Conservation (phyloP, 2,113 vertebrate genomes). For the Chaenogobius annularis region DNA sequence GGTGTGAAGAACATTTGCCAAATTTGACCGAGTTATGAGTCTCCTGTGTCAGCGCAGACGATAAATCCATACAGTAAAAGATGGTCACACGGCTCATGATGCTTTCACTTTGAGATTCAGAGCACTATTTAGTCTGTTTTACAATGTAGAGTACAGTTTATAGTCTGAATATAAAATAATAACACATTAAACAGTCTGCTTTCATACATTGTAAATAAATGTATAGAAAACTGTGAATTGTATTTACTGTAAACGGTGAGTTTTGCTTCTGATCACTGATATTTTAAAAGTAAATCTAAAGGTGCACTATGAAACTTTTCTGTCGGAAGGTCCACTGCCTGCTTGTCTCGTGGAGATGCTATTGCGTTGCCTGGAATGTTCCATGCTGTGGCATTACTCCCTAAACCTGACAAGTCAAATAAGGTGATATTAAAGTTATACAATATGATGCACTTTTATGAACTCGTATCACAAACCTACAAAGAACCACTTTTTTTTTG, state of each 20-base stretch:
- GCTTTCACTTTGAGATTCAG: not conserved
- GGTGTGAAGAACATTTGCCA: slow-evolving; percentile 21
- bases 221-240: not conserved
- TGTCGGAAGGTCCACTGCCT: too few relatives aligned
- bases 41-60: slow-evolving; percentile 49
- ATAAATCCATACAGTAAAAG: slow-evolving; percentile 62
- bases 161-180: too few relatives aligned
- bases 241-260: not conserved
- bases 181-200: not conserved
- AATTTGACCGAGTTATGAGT: slow-evolving; percentile 51
- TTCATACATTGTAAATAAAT: not conserved
- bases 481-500: too few relatives aligned
- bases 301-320: too few relatives aligned
- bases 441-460: too few relatives aligned
- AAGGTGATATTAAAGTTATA: too few relatives aligned
- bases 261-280: not conserved
- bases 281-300: not conserved
- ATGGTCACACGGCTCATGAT: slow-evolving; percentile 32
- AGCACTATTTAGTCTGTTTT: too few relatives aligned
- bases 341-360: too few relatives aligned
- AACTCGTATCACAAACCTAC: too few relatives aligned
- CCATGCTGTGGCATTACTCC: too few relatives aligned
- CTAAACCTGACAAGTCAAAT: too few relatives aligned
- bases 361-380: too few relatives aligned
- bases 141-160: not conserved